Percentiles rank a stretch among this genome's conserved stretches.
These are phyloP conservation scores for Plectus sambesii DNA, from an alignment of 1,140 invertebrate species.

Conservation along the genomic window DNA sequence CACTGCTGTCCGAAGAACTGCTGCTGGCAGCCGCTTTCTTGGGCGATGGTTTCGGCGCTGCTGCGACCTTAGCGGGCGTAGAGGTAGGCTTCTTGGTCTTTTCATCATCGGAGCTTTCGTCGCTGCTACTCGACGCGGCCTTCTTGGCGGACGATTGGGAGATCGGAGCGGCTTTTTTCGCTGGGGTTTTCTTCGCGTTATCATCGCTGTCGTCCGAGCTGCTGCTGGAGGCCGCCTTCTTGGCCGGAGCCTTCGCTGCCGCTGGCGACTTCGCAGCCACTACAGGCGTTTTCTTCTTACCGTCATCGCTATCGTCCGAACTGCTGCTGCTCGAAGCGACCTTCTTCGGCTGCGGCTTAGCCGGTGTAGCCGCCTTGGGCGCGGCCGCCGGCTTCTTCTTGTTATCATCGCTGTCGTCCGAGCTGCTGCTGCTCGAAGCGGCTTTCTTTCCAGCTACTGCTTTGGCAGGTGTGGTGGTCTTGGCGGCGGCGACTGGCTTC, in stretches of 20 bases:
- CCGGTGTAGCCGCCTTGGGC: too few species aligned
- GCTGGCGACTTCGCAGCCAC: not conserved
- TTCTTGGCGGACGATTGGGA: constrained; percentile 1
- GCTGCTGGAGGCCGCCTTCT: constrained; percentile 15
- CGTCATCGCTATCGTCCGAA: too few species aligned
- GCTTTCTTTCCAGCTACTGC: constrained; percentile 5
- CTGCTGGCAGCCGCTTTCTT: constrained; percentile 11
- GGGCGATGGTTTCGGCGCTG: constrained; percentile 12
- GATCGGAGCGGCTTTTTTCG: not conserved
- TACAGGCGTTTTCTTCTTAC: constrained; percentile 1
- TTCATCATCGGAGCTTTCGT: constrained; percentile 8
- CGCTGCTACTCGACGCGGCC: not conserved
- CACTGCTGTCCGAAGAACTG: too few species aligned
- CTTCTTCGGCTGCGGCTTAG: too few species aligned
- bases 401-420: too few species aligned
- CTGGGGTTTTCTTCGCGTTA: constrained; percentile 14
- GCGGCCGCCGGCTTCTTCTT: too few species aligned
- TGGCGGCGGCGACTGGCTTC: constrained; percentile 2
- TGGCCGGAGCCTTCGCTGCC: not conserved
- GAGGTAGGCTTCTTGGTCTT: not conserved
- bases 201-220: constrained; percentile 17
- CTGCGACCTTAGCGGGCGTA: too few species aligned
- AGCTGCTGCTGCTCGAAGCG: not conserved
- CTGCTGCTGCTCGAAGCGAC: too few species aligned
- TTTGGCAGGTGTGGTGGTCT: constrained; percentile 14